phyloP scores from a whole-genome alignment of 2,888 invertebrate genomes.

The Syrphus vitripennis region DNA sequence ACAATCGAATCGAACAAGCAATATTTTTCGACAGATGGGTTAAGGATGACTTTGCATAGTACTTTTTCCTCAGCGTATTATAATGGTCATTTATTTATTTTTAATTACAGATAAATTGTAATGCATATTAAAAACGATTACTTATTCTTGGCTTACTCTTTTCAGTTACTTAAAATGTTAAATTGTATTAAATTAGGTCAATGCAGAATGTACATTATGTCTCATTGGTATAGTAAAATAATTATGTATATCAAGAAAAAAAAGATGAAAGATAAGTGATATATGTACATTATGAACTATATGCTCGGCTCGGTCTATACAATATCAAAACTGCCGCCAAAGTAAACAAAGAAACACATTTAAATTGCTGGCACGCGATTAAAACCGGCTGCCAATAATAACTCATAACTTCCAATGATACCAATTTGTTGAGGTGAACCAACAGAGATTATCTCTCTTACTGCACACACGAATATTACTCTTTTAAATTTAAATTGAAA shows the following conservation, averaged over 20 bases:
- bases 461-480: slow-evolving; percentile 28
- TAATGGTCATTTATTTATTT: too few species aligned
- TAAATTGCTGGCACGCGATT: slow-evolving; percentile 60
- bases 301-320: too few species aligned
- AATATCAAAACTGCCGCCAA: slow-evolving; percentile 8
- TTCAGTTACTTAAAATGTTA: not conserved
- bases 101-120: too few species aligned
- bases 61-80: too few species aligned
- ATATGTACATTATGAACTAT: too few species aligned
- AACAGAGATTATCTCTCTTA: slow-evolving; percentile 39
- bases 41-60: too few species aligned
- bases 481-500: slow-evolving; percentile 9
- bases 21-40: too few species aligned
- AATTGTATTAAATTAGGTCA: slow-evolving; percentile 61
- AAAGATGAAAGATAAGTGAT: slow-evolving; percentile 25
- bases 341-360: slow-evolving; percentile 31
- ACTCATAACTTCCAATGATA: slow-evolving; percentile 51
- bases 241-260: slow-evolving; percentile 51
- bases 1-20: too few species aligned
- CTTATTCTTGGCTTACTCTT: not conserved
- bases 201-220: slow-evolving; percentile 38
- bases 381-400: slow-evolving; percentile 41
- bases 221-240: slow-evolving; percentile 34
- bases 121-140: too few species aligned
- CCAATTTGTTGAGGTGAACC: slow-evolving; percentile 49